A percentile compares a stretch with the other conserved stretches of the same genome.
Evolutionary conservation across 2,797 vertebrate species (phyloP).

Genomic region (Luscinia luscinia): DNA sequence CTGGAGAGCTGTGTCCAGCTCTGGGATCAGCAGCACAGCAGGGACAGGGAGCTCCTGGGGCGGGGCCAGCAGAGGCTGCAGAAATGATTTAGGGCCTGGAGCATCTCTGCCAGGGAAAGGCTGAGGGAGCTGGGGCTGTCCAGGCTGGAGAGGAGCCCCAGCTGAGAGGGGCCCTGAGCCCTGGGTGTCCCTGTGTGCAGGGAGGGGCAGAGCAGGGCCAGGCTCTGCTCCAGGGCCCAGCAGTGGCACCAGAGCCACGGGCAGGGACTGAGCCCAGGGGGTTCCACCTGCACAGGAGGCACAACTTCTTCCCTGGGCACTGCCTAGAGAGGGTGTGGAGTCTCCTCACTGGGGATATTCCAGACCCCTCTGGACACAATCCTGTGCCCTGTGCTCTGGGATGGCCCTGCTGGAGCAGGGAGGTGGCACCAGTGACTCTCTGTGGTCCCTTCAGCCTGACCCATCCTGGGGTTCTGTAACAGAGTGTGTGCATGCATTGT

Average conservation of each 20-base stretch:
- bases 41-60: not conserved
- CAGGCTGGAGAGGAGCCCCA: not conserved
- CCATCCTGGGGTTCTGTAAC: not conserved
- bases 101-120: not conserved
- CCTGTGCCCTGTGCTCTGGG: not conserved
- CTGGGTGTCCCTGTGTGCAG: not conserved
- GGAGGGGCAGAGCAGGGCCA: not conserved
- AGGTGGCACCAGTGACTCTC: accelerated
- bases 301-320: too few species aligned
- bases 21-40: not conserved
- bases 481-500: not conserved
- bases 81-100: too few species aligned
- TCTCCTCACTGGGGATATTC: not conserved
- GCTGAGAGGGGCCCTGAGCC: not conserved
- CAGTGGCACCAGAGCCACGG: not conserved
- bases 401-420: not conserved
- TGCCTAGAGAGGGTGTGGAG: not conserved
- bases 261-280: not conserved
- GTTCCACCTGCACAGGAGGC: too few species aligned
- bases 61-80: too few species aligned
- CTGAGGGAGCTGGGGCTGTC: not conserved
- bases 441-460: not conserved
- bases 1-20: not conserved
- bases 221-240: too few species aligned
- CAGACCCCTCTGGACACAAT: accelerated